Evolutionary conservation across 23 tunicate species (phyloP).

Genomic region (Botrylloides violaceus): DNA sequence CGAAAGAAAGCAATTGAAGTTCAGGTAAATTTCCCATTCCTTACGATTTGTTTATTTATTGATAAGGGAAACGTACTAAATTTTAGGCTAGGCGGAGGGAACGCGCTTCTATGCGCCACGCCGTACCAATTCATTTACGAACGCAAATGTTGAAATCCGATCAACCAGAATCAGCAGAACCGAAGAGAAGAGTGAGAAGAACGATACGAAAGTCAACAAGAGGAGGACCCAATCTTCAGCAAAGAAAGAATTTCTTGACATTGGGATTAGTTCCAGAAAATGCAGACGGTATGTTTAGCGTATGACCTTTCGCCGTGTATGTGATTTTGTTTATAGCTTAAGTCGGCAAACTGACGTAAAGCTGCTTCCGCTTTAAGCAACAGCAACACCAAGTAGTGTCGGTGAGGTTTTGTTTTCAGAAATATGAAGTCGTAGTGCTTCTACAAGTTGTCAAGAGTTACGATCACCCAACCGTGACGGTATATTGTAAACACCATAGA

Average conservation of each 20-base stretch:
- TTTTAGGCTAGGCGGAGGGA: neutral
- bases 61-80: neutral
- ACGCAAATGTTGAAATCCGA: constrained; percentile 15
- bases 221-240: neutral
- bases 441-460: too few relatives aligned
- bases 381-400: too few relatives aligned
- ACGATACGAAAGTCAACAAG: constrained; percentile 23
- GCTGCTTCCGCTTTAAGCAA: too few relatives aligned
- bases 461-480: too few relatives aligned
- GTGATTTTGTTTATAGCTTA: neutral
- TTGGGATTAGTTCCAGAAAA: constrained; percentile 11
- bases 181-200: constrained; percentile 1
- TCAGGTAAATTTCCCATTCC: constrained; percentile 7
- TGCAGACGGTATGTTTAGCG: neutral
- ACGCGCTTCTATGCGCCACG: constrained; percentile 24
- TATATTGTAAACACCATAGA: too few relatives aligned
- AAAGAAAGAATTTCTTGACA: constrained; percentile 18
- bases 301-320: too few relatives aligned
- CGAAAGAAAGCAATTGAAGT: constrained; percentile 12
- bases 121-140: constrained; percentile 17
- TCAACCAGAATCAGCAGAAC: neutral
- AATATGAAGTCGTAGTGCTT: too few relatives aligned
- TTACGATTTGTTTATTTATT: too few relatives aligned
- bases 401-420: too few relatives aligned
- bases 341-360: neutral